phyloP scores from a whole-genome alignment of 2,797 vertebrate species.

The Emys orbicularis region DNA sequence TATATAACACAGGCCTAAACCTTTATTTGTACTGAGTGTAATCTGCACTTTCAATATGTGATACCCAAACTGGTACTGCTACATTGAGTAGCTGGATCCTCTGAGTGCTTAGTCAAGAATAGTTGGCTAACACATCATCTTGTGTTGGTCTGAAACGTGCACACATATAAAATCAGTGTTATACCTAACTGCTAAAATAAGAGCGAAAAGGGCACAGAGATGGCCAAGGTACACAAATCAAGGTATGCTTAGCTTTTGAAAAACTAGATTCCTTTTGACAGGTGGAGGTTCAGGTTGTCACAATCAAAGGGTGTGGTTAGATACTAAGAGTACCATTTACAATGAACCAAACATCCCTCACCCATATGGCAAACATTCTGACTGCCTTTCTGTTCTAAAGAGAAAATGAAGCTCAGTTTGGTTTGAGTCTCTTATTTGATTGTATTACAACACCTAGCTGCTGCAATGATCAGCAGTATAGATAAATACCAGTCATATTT shows the following conservation, averaged over 20 bases:
- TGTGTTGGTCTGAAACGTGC: slow-evolving; percentile 14
- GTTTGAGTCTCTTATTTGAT: background rate
- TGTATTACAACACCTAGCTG: background rate
- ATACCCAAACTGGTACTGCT: slow-evolving; percentile 36
- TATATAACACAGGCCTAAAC: slow-evolving; percentile 55
- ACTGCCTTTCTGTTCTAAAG: slow-evolving; percentile 50
- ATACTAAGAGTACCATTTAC: slow-evolving; percentile 68
- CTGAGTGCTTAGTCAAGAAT: slow-evolving; percentile 9
- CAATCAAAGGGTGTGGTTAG: slow-evolving; percentile 69
- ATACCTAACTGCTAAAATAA: slow-evolving; percentile 20
- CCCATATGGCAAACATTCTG: slow-evolving; percentile 66
- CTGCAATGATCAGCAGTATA: background rate
- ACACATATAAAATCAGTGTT: slow-evolving; percentile 6
- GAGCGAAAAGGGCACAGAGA: slow-evolving; percentile 17
- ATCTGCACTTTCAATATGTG: slow-evolving; percentile 44
- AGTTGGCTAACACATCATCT: background rate
- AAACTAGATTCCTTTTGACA: slow-evolving; percentile 57
- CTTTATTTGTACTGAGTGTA: background rate
- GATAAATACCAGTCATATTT: accelerated
- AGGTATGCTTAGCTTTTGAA: slow-evolving; percentile 47
- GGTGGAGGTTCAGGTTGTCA: slow-evolving; percentile 62
- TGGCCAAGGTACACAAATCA: slow-evolving; percentile 58
- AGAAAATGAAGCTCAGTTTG: background rate
- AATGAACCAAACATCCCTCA: slow-evolving; percentile 74
- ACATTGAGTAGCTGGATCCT: slow-evolving; percentile 44